Evolutionary conservation across 2,113 vertebrate genomes (phyloP).

Genomic region (Ovibos moschatus): DNA sequence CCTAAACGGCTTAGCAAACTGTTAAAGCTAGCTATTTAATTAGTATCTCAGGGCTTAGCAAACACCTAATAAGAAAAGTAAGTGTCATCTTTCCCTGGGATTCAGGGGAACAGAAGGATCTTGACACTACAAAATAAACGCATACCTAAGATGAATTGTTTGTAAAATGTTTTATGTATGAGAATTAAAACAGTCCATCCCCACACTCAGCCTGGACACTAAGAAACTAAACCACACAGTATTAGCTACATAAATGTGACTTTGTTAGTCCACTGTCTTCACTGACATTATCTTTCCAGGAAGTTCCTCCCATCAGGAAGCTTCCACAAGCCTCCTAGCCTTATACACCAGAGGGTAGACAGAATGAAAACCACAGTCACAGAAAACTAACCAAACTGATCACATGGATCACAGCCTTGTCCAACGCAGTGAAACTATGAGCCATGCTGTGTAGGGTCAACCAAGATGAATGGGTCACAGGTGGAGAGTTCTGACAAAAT

Average conservation of each 20-base stretch:
- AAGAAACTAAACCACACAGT: neutral
- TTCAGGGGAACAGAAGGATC: constrained; percentile 1
- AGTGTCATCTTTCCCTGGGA: neutral
- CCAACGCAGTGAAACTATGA: neutral
- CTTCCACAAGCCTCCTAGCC: neutral
- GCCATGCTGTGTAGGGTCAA: neutral
- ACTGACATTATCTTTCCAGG: neutral
- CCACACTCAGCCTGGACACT: neutral
- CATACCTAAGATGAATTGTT: neutral
- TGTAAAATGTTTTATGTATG: neutral
- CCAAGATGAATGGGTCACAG: neutral
- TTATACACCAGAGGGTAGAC: neutral
- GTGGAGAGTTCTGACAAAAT: neutral
- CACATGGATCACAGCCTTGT: neutral
- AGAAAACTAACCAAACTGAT: neutral
- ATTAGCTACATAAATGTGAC: neutral
- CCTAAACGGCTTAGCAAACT: neutral
- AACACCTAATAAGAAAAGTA: neutral
- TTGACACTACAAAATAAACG: neutral
- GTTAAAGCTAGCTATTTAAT: neutral
- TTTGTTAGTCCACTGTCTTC: neutral
- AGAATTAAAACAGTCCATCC: neutral
- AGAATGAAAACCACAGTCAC: neutral
- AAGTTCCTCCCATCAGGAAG: neutral
- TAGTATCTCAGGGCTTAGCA: neutral